Evolutionary conservation across 2,113 vertebrate genomes (phyloP).

Genomic region (Gadus macrocephalus): DNA sequence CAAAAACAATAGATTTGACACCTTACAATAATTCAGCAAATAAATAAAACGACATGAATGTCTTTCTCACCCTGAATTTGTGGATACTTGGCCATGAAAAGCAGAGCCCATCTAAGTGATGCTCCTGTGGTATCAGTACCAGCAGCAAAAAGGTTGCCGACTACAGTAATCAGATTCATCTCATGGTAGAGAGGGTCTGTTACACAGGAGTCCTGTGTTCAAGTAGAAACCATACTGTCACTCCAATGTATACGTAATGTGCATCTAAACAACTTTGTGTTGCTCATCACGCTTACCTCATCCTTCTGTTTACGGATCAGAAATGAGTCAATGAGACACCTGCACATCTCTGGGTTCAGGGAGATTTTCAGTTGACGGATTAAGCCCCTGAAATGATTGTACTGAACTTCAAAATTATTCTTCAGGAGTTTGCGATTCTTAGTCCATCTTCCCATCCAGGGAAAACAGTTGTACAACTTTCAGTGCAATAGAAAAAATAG

Average conservation of each 20-base stretch:
- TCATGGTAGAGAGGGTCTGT: constrained; percentile 36
- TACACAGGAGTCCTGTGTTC: constrained; percentile 26
- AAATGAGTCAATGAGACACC: constrained; percentile 63
- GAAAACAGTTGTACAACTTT: constrained; percentile 68
- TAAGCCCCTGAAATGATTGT: constrained; percentile 21
- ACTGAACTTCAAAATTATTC: not conserved
- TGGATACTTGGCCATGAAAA: constrained; percentile 67
- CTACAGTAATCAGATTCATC: constrained; percentile 44
- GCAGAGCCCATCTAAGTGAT: constrained; percentile 57
- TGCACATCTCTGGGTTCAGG: constrained; percentile 43
- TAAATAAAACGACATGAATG: too few relatives aligned
- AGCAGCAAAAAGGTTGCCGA: constrained; percentile 59
- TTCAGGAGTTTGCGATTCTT: constrained; percentile 28
- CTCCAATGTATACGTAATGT: not conserved
- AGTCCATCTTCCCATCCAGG: constrained; percentile 46
- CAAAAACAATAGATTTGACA: too few relatives aligned
- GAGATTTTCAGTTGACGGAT: constrained; percentile 43
- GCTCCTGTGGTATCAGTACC: constrained; percentile 64
- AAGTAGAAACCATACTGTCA: not conserved
- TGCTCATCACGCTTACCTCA: constrained; percentile 28
- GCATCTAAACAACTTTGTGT: not conserved
- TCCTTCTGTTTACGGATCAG: constrained; percentile 52
- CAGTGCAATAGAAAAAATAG: not conserved
- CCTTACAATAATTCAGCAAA: too few relatives aligned
- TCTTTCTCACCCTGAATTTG: constrained; percentile 63